Evolutionary conservation across 2,113 vertebrate genomes (phyloP).

Genomic region (Nibea coibor): DNA sequence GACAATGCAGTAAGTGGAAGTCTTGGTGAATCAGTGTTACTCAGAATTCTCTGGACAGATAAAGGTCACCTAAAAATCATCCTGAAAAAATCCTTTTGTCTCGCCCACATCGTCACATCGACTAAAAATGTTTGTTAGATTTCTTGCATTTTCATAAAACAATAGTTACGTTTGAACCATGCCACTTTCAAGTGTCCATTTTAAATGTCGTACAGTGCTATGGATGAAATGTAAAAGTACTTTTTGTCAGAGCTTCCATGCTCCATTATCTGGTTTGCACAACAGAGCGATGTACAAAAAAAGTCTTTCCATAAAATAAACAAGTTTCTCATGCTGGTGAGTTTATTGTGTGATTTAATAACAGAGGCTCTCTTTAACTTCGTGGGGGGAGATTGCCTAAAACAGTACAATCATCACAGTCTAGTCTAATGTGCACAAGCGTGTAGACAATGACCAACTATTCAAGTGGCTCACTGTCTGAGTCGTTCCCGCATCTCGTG

Average conservation of each 20-base stretch:
- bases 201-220: background rate
- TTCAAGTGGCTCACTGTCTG: background rate
- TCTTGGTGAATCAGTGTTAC: background rate
- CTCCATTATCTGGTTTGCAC: background rate
- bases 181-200: background rate
- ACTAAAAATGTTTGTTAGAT: background rate
- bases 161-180: background rate
- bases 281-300: background rate
- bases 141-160: background rate
- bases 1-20: background rate
- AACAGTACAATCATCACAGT: background rate
- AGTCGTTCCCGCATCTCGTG: background rate
- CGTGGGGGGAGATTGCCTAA: background rate
- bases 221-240: background rate
- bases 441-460: background rate
- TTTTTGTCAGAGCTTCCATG: background rate
- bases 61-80: background rate
- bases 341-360: background rate
- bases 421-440: background rate
- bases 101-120: background rate
- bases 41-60: background rate
- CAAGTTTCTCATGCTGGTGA: background rate
- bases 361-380: background rate
- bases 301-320: background rate
- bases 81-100: background rate